Percentiles rank a stretch among this genome's conserved stretches.
Evolutionary conservation across 2,888 invertebrate species (phyloP).

Genomic region (Synanthedon tipuliformis): DNA sequence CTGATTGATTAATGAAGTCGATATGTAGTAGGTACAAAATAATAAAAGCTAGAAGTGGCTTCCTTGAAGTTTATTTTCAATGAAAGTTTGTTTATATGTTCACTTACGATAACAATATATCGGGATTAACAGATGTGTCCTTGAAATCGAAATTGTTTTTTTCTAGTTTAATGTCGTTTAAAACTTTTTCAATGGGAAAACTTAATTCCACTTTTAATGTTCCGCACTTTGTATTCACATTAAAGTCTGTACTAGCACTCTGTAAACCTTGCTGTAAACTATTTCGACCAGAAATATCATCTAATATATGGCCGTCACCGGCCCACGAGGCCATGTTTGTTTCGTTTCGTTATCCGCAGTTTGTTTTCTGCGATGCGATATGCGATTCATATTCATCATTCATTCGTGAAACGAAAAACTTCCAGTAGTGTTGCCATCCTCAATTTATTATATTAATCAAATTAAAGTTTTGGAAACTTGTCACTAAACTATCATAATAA

Average conservation of each 20-base stretch:
- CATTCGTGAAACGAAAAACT: no score
- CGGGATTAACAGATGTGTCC: conserved; percentile 20
- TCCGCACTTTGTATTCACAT: conserved; percentile 13
- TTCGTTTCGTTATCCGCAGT: conserved; percentile 5
- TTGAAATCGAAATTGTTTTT: conserved; percentile 17
- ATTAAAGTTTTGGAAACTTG: no score
- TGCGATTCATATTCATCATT: no score
- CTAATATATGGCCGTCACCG: conserved; percentile 30
- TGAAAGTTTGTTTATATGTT: conserved; percentile 2
- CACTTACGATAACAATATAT: conserved; percentile 30
- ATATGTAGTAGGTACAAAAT: neutral
- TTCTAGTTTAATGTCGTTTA: conserved; percentile 23
- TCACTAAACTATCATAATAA: no score
- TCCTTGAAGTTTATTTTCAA: conserved; percentile 2
- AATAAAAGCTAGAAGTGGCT: conserved; percentile 7
- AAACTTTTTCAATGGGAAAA: conserved; percentile 15
- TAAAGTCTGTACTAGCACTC: conserved; percentile 15
- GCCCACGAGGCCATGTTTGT: conserved; percentile 59
- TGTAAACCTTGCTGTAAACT: conserved; percentile 9
- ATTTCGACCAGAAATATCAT: conserved; percentile 22
- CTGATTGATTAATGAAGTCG: conserved; percentile 35
- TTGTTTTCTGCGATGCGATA: no score
- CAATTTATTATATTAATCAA: no score
- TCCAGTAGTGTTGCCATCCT: no score
- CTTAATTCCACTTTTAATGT: conserved; percentile 14